Percentiles rank a stretch among this genome's conserved stretches.
These are phyloP conservation scores for Caenorhabditis brenneri DNA, from an alignment of 1,140 invertebrate genomes.

Conservation along the genomic window DNA sequence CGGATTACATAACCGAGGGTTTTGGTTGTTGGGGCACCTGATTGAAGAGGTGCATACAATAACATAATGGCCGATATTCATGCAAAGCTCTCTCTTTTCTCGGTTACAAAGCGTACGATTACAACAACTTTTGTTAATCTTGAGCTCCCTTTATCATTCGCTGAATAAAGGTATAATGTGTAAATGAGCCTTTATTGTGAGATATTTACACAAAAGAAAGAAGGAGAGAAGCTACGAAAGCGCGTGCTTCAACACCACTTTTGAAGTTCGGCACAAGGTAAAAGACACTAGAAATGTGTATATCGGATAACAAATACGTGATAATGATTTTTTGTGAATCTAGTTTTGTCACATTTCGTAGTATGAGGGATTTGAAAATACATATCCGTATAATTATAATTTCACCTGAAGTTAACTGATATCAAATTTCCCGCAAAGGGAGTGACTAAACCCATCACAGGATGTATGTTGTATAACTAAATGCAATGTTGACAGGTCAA, in stretches of 20 bases:
- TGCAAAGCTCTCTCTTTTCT: background rate
- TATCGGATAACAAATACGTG: background rate
- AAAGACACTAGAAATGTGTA: background rate
- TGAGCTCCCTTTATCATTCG: conserved; percentile 2
- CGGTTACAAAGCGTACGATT: conserved; percentile 19
- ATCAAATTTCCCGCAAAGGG: too few species aligned
- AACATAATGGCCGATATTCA: conserved; percentile 41
- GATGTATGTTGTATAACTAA: too few species aligned
- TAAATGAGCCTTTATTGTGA: conserved; percentile 11
- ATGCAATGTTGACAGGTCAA: too few species aligned
- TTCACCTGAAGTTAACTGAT: too few species aligned
- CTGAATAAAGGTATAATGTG: conserved; percentile 25
- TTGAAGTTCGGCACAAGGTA: background rate
- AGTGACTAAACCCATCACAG: too few species aligned
- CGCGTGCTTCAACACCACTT: background rate
- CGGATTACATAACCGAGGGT: conserved; percentile 11
- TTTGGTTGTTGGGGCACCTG: background rate
- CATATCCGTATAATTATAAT: too few species aligned
- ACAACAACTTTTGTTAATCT: conserved; percentile 38
- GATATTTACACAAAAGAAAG: background rate
- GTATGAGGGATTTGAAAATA: too few species aligned
- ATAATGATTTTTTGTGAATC: background rate
- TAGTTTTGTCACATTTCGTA: background rate
- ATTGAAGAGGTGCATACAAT: conserved; percentile 34
- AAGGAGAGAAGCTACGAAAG: background rate